Evolutionary conservation across 1,140 invertebrate genomes (phyloP).

Genomic region (Drosophila sechellia): DNA sequence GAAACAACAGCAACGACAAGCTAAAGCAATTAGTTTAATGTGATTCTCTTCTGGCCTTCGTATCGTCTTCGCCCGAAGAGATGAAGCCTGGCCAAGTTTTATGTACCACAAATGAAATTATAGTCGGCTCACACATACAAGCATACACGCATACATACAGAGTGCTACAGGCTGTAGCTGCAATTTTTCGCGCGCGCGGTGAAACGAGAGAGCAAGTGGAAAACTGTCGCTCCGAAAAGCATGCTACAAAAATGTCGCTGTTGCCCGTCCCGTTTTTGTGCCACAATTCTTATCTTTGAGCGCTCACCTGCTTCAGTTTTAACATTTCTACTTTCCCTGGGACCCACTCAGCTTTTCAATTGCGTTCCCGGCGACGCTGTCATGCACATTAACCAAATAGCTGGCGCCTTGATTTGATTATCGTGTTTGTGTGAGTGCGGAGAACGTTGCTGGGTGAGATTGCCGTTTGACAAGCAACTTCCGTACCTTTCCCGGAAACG

Average conservation of each 20-base stretch:
- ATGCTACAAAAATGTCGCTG: conserved; percentile 47
- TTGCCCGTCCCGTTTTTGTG: neutral
- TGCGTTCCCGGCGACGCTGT: conserved; percentile 43
- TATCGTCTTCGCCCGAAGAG: conserved; percentile 44
- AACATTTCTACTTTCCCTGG: conserved; percentile 59
- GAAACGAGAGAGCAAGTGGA: conserved; percentile 29
- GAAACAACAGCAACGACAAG: conserved; percentile 70
- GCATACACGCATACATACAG: conserved; percentile 25
- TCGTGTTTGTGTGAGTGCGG: conserved; percentile 51
- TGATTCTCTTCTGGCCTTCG: conserved; percentile 51
- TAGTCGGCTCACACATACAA: conserved; percentile 53
- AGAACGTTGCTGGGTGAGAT: conserved; percentile 36
- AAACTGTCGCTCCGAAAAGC: conserved; percentile 71
- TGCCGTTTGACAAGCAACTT: conserved; percentile 77
- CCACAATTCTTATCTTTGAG: conserved; percentile 58
- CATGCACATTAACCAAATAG: conserved; percentile 83
- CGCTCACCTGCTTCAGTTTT: conserved; percentile 71
- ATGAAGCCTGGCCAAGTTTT: conserved; percentile 77
- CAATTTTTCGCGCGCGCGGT: conserved; percentile 70
- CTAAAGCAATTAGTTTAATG: conserved; percentile 83
- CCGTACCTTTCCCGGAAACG: conserved; percentile 45
- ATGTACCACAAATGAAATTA: conserved; percentile 83
- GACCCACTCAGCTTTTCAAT: neutral
- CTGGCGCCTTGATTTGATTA: conserved; percentile 82
- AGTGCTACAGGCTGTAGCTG: conserved; percentile 69